A percentile compares a stretch with the other conserved stretches of the same genome.
These are phyloP conservation scores for Catharus bicknelli DNA, from an alignment of 2,113 vertebrate species.

Conservation along the genomic window DNA sequence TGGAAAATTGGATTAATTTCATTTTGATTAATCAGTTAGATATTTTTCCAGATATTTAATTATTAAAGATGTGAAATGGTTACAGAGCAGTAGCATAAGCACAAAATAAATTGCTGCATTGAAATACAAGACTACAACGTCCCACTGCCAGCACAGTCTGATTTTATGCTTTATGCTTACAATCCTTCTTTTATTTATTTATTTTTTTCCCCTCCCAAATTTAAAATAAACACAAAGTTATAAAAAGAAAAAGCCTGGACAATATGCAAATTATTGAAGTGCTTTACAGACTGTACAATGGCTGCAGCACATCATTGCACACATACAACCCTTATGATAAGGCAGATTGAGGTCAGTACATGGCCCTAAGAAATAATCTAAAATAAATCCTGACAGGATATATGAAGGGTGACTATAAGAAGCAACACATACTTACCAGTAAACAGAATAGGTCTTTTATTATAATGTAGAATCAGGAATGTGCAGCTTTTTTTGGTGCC, in stretches of 20 bases:
- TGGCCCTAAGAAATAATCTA: slow-evolving; percentile 43
- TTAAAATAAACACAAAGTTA: not conserved
- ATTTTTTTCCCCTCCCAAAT: not conserved
- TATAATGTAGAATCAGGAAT: not conserved
- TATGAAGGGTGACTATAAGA: not conserved
- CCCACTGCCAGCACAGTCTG: not conserved
- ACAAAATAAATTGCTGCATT: not conserved
- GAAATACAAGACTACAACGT: not conserved
- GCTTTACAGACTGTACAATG: not conserved
- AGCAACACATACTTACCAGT: not conserved
- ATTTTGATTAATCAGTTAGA: not conserved
- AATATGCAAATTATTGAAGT: not conserved
- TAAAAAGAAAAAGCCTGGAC: not conserved
- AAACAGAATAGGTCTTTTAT: not conserved
- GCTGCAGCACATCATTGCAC: not conserved
- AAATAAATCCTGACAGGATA: slow-evolving; percentile 34
- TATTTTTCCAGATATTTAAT: not conserved
- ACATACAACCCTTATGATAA: not conserved
- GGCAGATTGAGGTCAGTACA: slow-evolving; percentile 48
- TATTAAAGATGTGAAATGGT: not conserved
- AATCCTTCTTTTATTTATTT: not conserved
- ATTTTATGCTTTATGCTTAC: not conserved
- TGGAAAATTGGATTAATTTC: not conserved
- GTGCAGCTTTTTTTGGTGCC: not conserved
- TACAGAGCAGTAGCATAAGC: not conserved